Conservation (phyloP, 1,140 invertebrate species). For the Telenomus remus region DNA sequence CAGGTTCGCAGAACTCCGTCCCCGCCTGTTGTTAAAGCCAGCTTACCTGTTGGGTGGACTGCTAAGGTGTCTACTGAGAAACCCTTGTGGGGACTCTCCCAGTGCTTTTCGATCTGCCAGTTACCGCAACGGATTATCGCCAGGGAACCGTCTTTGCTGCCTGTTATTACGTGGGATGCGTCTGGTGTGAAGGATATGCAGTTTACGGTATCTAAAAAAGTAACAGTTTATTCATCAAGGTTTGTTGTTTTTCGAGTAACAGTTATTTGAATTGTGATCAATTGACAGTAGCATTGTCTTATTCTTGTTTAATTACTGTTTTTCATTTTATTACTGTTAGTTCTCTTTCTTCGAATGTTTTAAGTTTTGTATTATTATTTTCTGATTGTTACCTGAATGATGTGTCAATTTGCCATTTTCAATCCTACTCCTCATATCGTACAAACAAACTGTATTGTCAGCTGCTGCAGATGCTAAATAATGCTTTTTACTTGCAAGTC, state of each 20-base stretch:
- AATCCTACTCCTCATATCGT: constrained; percentile 85
- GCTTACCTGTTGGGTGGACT: constrained; percentile 91
- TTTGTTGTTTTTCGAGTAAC: no score
- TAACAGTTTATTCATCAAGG: no score
- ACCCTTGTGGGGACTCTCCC: constrained; percentile 83
- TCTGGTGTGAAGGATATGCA: constrained; percentile 84
- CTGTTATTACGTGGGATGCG: constrained; percentile 86
- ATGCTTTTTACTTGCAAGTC: constrained; percentile 81
- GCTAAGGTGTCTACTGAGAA: constrained; percentile 81
- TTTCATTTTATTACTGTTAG: no score
- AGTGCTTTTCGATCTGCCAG: constrained; percentile 89
- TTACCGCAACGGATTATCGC: constrained; percentile 87
- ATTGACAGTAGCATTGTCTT: no score
- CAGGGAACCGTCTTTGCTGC: constrained; percentile 89
- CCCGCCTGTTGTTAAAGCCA: constrained; percentile 89
- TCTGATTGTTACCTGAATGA: constrained; percentile 20
- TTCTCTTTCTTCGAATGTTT: no score
- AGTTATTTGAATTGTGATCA: no score
- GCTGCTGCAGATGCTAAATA: constrained; percentile 90
- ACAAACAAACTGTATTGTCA: constrained; percentile 92
- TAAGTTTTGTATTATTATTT: not conserved
- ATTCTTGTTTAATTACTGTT: no score
- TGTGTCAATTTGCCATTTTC: constrained; percentile 87
- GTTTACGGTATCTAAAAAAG: constrained; percentile 81
- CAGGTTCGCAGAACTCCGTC: constrained; percentile 92